These are phyloP conservation scores for Neosilurus mollespiculum DNA, from an alignment of 2,797 vertebrate genomes.

Conservation along the genomic window DNA sequence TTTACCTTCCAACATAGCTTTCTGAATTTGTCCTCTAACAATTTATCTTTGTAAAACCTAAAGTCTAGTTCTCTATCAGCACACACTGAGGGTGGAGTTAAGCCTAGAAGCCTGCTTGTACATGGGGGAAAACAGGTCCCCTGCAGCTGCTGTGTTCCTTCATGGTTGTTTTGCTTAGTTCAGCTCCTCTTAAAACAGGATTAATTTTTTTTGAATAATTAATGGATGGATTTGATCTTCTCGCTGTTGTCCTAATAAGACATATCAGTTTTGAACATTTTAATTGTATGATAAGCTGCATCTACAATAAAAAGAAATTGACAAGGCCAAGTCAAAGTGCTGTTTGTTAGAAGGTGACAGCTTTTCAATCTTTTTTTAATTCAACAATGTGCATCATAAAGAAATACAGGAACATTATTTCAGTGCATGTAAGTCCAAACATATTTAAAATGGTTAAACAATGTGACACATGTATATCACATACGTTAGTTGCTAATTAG, in stretches of 20 bases:
- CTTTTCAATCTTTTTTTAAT: slow-evolving; percentile 30
- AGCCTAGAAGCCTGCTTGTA: slow-evolving; percentile 2
- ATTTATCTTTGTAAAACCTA: background rate
- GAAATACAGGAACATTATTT: slow-evolving; percentile 38
- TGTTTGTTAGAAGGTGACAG: slow-evolving; percentile 34
- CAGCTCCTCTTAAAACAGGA: background rate
- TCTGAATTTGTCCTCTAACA: no score
- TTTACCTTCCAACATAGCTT: background rate
- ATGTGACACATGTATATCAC: no score
- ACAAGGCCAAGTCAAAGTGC: slow-evolving; percentile 55
- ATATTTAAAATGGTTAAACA: background rate
- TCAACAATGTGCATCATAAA: slow-evolving; percentile 42
- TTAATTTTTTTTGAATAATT: background rate
- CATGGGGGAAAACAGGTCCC: background rate
- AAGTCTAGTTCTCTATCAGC: background rate
- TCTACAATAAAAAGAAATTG: slow-evolving; percentile 48
- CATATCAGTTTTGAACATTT: slow-evolving; percentile 23
- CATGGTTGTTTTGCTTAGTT: background rate
- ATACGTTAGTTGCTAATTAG: slow-evolving; percentile 3
- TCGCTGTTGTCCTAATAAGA: background rate
- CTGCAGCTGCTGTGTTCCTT: slow-evolving; percentile 34
- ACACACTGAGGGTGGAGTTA: slow-evolving; percentile 10
- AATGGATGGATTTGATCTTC: background rate
- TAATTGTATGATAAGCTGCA: slow-evolving; percentile 40
- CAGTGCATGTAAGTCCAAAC: slow-evolving; percentile 12